A percentile compares a stretch with the other conserved stretches of the same genome.
Evolutionary conservation across 2,888 invertebrate species (phyloP).

Genomic region (Drosophila mayaguana): DNA sequence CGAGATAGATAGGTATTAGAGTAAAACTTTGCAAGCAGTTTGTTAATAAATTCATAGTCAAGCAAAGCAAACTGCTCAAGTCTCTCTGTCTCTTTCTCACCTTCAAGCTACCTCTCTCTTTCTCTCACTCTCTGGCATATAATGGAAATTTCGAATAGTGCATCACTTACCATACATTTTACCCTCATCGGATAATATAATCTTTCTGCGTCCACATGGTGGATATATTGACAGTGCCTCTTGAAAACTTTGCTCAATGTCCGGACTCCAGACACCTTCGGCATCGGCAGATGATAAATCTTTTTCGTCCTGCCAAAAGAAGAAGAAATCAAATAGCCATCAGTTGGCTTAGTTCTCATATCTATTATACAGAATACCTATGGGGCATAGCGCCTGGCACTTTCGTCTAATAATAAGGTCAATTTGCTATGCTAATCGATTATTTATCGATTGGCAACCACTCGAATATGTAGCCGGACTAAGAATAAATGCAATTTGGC

Average conservation of each 20-base stretch:
- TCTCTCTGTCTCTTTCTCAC: neutral
- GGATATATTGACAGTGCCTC: slow-evolving; percentile 99
- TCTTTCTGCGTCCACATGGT: slow-evolving; percentile 99
- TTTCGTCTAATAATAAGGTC: neutral
- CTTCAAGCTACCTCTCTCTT: neutral
- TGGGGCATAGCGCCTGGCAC: neutral
- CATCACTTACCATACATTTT: slow-evolving; percentile 99
- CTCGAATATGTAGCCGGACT: neutral
- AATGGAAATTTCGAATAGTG: neutral
- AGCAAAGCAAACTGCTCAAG: slow-evolving; percentile 26
- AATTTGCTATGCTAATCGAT: neutral
- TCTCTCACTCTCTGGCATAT: neutral
- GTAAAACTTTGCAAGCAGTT: slow-evolving; percentile 33
- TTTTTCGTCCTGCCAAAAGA: slow-evolving; percentile 89
- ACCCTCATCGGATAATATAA: slow-evolving; percentile 99
- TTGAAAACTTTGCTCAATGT: slow-evolving; percentile 99
- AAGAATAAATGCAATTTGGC: neutral
- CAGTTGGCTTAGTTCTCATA: slow-evolving; percentile 1
- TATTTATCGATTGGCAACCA: slow-evolving; percentile 8
- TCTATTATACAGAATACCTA: neutral
- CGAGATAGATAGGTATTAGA: neutral
- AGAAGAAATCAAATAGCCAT: neutral
- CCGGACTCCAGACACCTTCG: slow-evolving; percentile 99
- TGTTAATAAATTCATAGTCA: slow-evolving; percentile 35
- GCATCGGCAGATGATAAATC: slow-evolving; percentile 98